Base-by-base conservation (phyloP, 2,797 vertebrate genomes). In the Darevskia mixta region DNA sequence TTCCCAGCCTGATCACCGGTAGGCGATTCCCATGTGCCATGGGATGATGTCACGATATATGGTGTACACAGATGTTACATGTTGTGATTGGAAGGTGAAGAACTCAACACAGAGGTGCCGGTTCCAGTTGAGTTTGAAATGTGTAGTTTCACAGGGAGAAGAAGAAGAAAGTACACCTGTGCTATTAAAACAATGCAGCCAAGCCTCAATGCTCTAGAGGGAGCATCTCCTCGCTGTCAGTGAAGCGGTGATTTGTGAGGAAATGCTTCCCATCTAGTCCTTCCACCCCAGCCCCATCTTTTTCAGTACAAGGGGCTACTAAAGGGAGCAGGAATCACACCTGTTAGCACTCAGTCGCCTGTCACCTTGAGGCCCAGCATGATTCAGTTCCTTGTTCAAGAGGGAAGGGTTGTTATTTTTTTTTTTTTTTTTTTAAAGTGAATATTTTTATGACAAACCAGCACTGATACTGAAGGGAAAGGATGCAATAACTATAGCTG, bases 91-190 rank as follows among this genome's bases (percentile, higher is more conserved):
- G n/a, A 9, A 69, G 27, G 38, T 38, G 35, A 38, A 67, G 15
- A 38, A 67, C 38, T n/a, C 35, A 38, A 38, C 18, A 32, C 38
- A 32, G 17, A 15, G 27, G 25, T 38, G 18, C 27, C 35, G 18
- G 58, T 41, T 64, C 11, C 83, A 41, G 32, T 2, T 3, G 15
- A n/a, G 17, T 1, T 49, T 49, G 18, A 5, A 76, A 43, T 2
- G 15, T 20, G 32, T 49, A 38, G 25, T 32, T 84, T 18, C 32
- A 61, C 8, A 49, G 67, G 71, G 77, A 25, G 4, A 20, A 23
- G 23, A 61, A 61, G 89, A 91, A n/a, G 27, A 71, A 92, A 0
- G 66, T 23, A 72, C 81, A 87, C 45, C 69, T 82, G 61, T 35
- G 69, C 1, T 5, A 55, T 61, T 61, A 61, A 27, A 43, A 32